phyloP scores from a whole-genome alignment of 1,140 invertebrate species.

The Neodiprion lecontei region DNA sequence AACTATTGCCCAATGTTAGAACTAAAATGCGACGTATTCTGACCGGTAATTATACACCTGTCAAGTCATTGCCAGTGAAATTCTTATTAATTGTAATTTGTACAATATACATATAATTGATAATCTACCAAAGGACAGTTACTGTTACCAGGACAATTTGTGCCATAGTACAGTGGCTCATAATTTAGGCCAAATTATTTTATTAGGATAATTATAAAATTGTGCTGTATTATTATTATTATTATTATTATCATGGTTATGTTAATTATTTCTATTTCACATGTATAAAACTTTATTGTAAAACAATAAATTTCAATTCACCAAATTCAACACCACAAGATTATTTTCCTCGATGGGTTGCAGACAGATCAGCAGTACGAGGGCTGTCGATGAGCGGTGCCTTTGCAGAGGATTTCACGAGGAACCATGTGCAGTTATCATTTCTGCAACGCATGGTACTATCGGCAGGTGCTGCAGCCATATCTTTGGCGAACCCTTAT shows the following conservation, averaged over 20 bases:
- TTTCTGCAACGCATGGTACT: constrained; percentile 78
- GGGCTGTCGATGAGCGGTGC: constrained; percentile 34
- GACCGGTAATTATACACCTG: neutral
- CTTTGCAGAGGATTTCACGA: constrained; percentile 62
- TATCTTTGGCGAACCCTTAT: constrained; percentile 76
- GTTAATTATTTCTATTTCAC: neutral
- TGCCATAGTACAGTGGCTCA: constrained; percentile 23
- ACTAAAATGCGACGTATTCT: neutral
- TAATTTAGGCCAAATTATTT: constrained; percentile 20
- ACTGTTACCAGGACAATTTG: constrained; percentile 30
- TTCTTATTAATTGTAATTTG: neutral
- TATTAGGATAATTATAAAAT: neutral
- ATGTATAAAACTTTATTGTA: constrained; percentile 10
- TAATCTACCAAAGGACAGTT: constrained; percentile 40
- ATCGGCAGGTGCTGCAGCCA: constrained; percentile 78
- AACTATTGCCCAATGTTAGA: constrained; percentile 28
- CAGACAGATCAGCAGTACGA: constrained; percentile 36
- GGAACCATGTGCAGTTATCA: constrained; percentile 76
- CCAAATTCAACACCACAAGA: constrained; percentile 9
- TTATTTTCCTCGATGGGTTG: constrained; percentile 41
- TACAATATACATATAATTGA: neutral
- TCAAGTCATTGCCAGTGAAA: neutral
- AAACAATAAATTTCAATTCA: constrained; percentile 21
- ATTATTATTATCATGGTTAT: neutral
- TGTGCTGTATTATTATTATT: too few species aligned